Evolutionary conservation across 2,888 invertebrate genomes (phyloP).

Genomic region (Ernsta delagoae): DNA sequence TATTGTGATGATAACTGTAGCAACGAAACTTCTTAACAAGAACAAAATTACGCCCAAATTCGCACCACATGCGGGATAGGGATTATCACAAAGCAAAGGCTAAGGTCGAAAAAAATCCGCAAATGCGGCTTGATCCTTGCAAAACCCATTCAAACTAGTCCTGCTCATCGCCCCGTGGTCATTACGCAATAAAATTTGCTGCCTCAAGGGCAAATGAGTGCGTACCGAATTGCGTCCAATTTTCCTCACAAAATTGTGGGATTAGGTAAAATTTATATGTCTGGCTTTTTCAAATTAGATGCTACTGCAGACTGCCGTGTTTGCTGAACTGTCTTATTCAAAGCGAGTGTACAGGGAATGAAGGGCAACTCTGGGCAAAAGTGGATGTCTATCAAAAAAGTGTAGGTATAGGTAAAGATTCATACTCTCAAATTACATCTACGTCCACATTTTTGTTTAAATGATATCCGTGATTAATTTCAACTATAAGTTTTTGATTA

Average conservation of each 20-base stretch:
- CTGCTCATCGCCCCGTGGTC: conserved; percentile 48
- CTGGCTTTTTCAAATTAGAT: conserved; percentile 82
- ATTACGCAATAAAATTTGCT: conserved; percentile 74
- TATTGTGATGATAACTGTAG: too few relatives aligned
- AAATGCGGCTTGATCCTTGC: conserved; percentile 29
- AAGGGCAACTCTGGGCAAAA: background rate
- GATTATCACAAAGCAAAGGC: background rate
- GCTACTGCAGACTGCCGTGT: conserved; percentile 47
- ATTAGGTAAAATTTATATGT: conserved; percentile 81
- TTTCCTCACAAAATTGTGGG: conserved; percentile 77
- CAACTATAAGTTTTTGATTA: too few relatives aligned
- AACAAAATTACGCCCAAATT: background rate
- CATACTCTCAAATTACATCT: too few relatives aligned
- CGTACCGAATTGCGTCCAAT: conserved; percentile 74
- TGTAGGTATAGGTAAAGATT: too few relatives aligned
- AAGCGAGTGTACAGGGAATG: background rate
- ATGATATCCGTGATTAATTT: too few relatives aligned
- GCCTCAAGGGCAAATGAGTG: conserved; percentile 58
- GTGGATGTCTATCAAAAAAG: too few relatives aligned
- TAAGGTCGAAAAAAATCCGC: conserved; percentile 15
- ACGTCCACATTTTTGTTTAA: too few relatives aligned
- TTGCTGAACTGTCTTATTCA: conserved; percentile 3
- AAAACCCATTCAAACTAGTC: conserved; percentile 50
- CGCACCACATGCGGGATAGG: too few relatives aligned
- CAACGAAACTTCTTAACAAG: background rate